phyloP scores from a whole-genome alignment of 2,113 vertebrate species.

The Andinoacara biseriatus region DNA sequence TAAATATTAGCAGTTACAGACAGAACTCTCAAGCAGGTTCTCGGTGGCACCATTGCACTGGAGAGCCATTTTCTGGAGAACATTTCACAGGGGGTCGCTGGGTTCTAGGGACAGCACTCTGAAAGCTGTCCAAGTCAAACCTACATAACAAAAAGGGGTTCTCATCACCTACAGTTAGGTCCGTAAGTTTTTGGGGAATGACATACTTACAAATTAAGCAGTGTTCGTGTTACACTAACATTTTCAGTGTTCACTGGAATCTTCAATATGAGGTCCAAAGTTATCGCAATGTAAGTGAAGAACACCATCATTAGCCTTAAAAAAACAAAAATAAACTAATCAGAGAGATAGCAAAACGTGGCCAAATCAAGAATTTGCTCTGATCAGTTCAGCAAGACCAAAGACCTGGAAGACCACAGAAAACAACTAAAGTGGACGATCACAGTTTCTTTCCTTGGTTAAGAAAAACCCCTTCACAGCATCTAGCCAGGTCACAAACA shows the following conservation, averaged over 20 bases:
- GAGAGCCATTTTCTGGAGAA: not conserved
- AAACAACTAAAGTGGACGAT: not conserved
- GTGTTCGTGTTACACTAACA: not conserved
- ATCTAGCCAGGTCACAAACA: not conserved
- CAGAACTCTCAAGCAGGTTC: not conserved
- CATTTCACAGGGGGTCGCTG: not conserved
- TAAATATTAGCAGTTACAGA: no score
- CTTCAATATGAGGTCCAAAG: not conserved
- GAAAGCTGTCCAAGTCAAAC: not conserved
- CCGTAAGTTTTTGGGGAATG: no score
- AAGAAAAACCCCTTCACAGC: not conserved
- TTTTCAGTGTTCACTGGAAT: not conserved
- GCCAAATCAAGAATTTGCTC: not conserved
- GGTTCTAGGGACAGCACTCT: not conserved
- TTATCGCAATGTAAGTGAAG: not conserved
- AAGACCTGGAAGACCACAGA: not conserved
- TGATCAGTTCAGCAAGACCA: accelerated
- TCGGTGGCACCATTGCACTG: accelerated
- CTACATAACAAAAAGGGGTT: not conserved
- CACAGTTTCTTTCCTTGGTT: not conserved
- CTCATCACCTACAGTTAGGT: not conserved
- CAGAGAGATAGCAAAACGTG: not conserved
- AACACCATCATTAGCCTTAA: not conserved
- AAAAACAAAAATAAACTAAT: not conserved
- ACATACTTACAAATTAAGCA: not conserved